Percentiles rank a stretch among this genome's conserved stretches.
phyloP scores from a whole-genome alignment of 2,797 vertebrate species.

The Sebastolobus alascanus region DNA sequence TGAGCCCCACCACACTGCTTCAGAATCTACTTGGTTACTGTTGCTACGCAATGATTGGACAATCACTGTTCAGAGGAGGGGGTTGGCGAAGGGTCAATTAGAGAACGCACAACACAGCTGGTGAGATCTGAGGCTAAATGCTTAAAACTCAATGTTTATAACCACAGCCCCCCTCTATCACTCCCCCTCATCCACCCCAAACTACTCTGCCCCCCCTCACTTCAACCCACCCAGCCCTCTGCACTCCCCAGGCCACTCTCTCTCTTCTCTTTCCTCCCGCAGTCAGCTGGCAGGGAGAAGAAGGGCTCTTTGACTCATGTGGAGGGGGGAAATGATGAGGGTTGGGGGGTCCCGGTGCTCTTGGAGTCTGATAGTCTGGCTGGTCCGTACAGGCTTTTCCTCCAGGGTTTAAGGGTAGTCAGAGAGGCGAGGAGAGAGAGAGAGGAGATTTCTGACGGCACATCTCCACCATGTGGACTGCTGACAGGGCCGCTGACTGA shows the following conservation, averaged over 20 bases:
- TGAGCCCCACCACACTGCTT: neutral
- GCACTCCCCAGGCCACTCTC: slow-evolving; percentile 9
- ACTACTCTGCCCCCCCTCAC: neutral
- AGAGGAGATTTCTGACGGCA: slow-evolving; percentile 81
- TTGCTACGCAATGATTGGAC: neutral
- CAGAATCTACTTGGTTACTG: neutral
- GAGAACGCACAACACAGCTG: slow-evolving; percentile 6
- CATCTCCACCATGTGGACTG: slow-evolving; percentile 89
- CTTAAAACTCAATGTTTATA: slow-evolving; percentile 13
- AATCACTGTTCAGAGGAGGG: no score
- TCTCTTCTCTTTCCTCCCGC: slow-evolving; percentile 54
- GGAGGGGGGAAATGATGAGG: slow-evolving; percentile 53
- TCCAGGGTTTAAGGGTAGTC: slow-evolving; percentile 67
- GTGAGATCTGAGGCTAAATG: neutral
- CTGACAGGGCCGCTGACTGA: slow-evolving; percentile 32
- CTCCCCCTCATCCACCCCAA: neutral
- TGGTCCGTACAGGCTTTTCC: slow-evolving; percentile 58
- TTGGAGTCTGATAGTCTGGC: slow-evolving; percentile 87
- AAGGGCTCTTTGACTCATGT: slow-evolving; percentile 84
- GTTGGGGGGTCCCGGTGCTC: slow-evolving; percentile 69
- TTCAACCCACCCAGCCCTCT: slow-evolving; percentile 8
- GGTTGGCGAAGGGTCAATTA: neutral
- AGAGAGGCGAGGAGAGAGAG: slow-evolving; percentile 54
- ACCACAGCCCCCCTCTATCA: neutral
- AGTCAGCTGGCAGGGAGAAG: slow-evolving; percentile 79